Evolutionary conservation across 2,113 vertebrate genomes (phyloP).

Genomic region (Tenrec ecaudatus): DNA sequence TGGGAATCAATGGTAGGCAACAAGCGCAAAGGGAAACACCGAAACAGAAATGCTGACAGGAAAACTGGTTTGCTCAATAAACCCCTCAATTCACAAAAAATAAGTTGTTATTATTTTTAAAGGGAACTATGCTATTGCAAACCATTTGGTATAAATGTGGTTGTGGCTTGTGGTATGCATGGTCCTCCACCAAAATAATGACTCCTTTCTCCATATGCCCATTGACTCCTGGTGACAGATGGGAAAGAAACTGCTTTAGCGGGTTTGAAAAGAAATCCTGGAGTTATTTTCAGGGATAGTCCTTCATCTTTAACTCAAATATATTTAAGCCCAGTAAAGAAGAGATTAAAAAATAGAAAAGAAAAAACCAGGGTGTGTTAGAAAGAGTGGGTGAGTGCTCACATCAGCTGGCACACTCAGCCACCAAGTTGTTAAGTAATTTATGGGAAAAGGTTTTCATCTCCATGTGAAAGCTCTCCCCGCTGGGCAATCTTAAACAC

Average conservation of each 20-base stretch:
- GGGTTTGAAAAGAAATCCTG: constrained; percentile 47
- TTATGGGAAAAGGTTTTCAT: constrained; percentile 72
- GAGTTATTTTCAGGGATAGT: background rate
- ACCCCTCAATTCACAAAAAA: too few relatives aligned
- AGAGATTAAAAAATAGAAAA: constrained; percentile 17
- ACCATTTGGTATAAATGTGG: background rate
- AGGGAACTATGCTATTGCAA: background rate
- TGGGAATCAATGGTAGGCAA: too few relatives aligned
- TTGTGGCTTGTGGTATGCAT: background rate
- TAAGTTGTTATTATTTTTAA: background rate
- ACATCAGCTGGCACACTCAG: constrained; percentile 70
- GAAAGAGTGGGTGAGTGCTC: constrained; percentile 15
- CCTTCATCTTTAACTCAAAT: constrained; percentile 64
- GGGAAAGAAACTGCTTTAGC: constrained; percentile 44
- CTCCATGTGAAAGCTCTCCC: constrained; percentile 71
- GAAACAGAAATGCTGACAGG: too few relatives aligned
- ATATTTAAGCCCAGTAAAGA: constrained; percentile 39
- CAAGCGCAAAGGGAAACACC: too few relatives aligned
- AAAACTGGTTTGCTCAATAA: too few relatives aligned
- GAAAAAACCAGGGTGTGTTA: constrained; percentile 34
- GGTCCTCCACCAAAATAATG: background rate
- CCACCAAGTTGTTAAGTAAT: constrained; percentile 67
- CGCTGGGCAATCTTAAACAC: constrained; percentile 80
- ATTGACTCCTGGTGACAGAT: constrained; percentile 19
- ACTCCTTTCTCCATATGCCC: background rate